Conservation (phyloP, 2,888 invertebrate genomes). For the Iphiclides podalirius region DNA sequence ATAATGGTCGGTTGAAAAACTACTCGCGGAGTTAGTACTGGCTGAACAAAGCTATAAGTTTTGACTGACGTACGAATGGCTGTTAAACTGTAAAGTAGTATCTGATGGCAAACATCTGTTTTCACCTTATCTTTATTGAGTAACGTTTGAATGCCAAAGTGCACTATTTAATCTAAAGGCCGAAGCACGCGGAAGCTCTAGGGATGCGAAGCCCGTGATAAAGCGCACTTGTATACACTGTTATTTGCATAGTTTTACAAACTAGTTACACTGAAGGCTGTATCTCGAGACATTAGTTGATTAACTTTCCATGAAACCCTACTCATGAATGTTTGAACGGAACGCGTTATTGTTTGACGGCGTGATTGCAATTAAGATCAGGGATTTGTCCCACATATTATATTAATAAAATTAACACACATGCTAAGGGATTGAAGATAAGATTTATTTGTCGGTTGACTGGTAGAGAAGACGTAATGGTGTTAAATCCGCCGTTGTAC, state of each 20-base stretch:
- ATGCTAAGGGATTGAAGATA: no score
- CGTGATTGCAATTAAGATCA: slow-evolving; percentile 1
- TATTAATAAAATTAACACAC: no score
- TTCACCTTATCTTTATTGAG: no score
- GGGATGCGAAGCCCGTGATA: slow-evolving; percentile 1
- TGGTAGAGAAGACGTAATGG: no score
- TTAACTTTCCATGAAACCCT: slow-evolving; percentile 14
- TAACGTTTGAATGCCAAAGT: neutral
- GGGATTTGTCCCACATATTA: neutral
- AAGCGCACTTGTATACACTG: slow-evolving; percentile 5
- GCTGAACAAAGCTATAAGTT: no score
- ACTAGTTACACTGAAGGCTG: slow-evolving; percentile 1
- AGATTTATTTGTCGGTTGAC: no score
- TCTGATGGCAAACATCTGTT: no score
- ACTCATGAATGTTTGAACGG: slow-evolving; percentile 1
- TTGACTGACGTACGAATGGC: no score
- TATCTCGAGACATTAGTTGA: slow-evolving; percentile 16
- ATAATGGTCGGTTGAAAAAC: no score
- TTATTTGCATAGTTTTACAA: slow-evolving; percentile 19
- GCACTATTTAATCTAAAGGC: neutral
- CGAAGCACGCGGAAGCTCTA: neutral
- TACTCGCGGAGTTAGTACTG: no score
- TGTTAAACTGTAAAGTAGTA: no score
- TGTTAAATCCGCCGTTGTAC: no score
- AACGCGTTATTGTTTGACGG: slow-evolving; percentile 5